Evolutionary conservation across 2,113 vertebrate species (phyloP).

Genomic region (Lethenteron camtschaticum): DNA sequence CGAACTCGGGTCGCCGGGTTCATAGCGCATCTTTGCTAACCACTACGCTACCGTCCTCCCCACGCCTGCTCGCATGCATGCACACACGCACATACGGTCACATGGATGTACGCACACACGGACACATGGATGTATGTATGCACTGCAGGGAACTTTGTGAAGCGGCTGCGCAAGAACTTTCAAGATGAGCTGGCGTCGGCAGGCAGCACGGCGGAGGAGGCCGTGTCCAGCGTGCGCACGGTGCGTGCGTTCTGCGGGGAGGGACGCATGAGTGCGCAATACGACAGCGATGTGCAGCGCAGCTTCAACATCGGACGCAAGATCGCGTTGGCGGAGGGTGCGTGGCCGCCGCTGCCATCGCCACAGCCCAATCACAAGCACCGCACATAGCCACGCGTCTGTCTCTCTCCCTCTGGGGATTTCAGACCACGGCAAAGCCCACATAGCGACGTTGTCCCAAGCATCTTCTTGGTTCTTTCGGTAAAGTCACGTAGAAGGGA

Average conservation of each 20-base stretch:
- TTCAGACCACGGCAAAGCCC: too few species aligned
- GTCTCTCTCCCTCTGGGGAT: too few species aligned
- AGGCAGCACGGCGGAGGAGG: slow-evolving; percentile 7
- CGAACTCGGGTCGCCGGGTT: too few species aligned
- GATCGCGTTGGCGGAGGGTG: slow-evolving; percentile 8
- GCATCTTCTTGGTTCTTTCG: too few species aligned
- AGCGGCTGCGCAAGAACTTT: slow-evolving; percentile 7
- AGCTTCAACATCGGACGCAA: slow-evolving; percentile 7
- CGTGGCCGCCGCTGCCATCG: too few species aligned
- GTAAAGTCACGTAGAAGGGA: too few species aligned
- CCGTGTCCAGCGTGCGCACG: slow-evolving; percentile 8
- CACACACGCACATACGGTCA: not conserved
- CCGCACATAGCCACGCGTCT: too few species aligned
- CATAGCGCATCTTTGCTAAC: too few species aligned
- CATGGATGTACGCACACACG: not conserved
- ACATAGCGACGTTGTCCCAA: too few species aligned
- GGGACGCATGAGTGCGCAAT: slow-evolving; percentile 4
- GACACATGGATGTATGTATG: not conserved
- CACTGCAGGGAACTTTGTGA: slow-evolving; percentile 7
- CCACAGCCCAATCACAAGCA: too few species aligned
- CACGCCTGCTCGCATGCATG: too few species aligned
- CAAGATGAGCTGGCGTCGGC: slow-evolving; percentile 8
- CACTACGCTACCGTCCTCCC: too few species aligned
- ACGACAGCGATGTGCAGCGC: slow-evolving; percentile 7
- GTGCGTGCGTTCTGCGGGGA: slow-evolving; percentile 8